Evolutionary conservation across 2,113 vertebrate species (phyloP), one percentile per base, ranked within the genome.

Genomic region (Hiodon tergisus): DNA sequence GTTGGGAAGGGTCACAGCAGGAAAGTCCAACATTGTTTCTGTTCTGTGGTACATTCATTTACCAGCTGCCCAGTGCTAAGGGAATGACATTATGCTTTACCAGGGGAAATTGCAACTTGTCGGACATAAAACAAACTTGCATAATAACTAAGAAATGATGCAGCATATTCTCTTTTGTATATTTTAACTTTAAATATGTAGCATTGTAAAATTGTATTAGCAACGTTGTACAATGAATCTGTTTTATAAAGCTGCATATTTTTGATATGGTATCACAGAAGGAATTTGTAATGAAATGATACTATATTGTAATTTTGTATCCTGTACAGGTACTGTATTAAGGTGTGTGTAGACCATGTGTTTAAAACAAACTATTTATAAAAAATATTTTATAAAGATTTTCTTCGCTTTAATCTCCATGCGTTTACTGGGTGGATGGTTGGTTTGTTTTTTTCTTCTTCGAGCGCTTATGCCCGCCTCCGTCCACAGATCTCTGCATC

Each of bases 161-260:
- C 79, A 77, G 76, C 76, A 58, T 69, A 70, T 73, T 77, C 61
- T 71, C 76, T 74, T 69, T 73, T 71, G 66, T 70, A 80, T 74
- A 71, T 72, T 71, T 71, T 60, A 81, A 80, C 80, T 90, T 85
- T 90, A 87, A 88, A 31, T 31, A 31, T 87, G 88, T 89, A 90
- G 88, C 86, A 84, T 85, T 89, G 87, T 88, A 88, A 88, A 89
- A 87, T 87, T 78, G 84, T 84, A 83, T 84, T 89, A 88, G 85
- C 87, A 87, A 86, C 83, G 88, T 87, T 89, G 90, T 90, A 90
- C 89, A 88, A 88, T 86, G 85, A 87, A 85, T 85, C 86, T 92
- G 91, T 93, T 93, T 94, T 93, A 91, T 90, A 92, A 93, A 93
- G 91, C 92, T 91, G 91, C 89, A 88, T 92, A 90, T 93, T 94